These are phyloP conservation scores for Phenganax stokvisi DNA, from an alignment of 92 coral and sea anemone species.

Conservation along the genomic window DNA sequence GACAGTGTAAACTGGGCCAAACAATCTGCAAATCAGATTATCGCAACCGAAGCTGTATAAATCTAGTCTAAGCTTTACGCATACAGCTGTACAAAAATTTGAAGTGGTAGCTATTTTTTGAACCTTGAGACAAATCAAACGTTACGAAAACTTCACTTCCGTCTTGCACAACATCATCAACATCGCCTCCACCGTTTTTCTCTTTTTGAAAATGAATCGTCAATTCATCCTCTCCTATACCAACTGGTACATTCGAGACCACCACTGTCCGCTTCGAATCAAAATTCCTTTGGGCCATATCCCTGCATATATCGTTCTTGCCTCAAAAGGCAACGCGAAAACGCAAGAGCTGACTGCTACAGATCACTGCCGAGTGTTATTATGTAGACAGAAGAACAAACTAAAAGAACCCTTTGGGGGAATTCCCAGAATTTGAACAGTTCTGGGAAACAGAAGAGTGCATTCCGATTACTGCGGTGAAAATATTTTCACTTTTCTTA, in stretches of 20 bases:
- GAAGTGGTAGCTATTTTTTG: not conserved
- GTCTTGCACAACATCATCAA: slow-evolving; percentile 17
- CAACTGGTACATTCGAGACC: not conserved
- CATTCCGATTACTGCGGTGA: too few species aligned
- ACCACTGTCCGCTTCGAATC: slow-evolving; percentile 5
- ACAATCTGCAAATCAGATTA: not conserved
- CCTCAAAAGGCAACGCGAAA: too few species aligned
- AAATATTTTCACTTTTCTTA: too few species aligned
- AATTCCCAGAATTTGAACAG: too few species aligned
- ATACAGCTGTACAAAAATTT: not conserved
- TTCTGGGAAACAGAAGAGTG: too few species aligned
- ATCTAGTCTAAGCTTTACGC: not conserved
- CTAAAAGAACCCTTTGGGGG: too few species aligned
- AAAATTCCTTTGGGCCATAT: not conserved
- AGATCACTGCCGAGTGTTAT: too few species aligned
- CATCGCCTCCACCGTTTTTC: slow-evolving; percentile 27
- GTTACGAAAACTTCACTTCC: slow-evolving; percentile 8
- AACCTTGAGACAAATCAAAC: slow-evolving; percentile 6
- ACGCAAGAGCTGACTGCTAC: too few species aligned
- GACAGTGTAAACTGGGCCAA: too few species aligned
- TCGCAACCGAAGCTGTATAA: not conserved
- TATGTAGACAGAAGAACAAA: too few species aligned
- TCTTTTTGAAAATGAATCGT: slow-evolving; percentile 22
- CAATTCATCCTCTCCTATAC: slow-evolving; percentile 8
- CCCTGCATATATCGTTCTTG: too few species aligned